These are phyloP conservation scores for Solea solea DNA, from an alignment of 2,113 vertebrate genomes.

Conservation along the genomic window DNA sequence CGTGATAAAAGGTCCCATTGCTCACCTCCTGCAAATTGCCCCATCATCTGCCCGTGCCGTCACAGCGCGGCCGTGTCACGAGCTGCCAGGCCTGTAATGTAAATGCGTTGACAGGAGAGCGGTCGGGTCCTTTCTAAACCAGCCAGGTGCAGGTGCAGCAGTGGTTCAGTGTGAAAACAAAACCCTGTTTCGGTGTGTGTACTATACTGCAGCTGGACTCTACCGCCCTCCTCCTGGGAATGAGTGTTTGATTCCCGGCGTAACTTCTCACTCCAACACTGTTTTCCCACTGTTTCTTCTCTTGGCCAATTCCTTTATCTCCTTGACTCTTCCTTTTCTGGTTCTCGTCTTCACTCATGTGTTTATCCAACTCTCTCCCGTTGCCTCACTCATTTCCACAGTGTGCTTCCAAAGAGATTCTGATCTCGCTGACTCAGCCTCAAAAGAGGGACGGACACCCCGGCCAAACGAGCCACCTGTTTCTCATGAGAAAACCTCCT, in stretches of 20 bases:
- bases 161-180: slow-evolving; percentile 50
- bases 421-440: slow-evolving; percentile 52
- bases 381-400: slow-evolving; percentile 38
- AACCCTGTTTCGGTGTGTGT: slow-evolving; percentile 1
- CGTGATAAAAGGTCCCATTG: slow-evolving; percentile 56
- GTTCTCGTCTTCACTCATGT: slow-evolving; percentile 12
- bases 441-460: slow-evolving; percentile 29
- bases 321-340: neutral
- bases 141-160: slow-evolving; percentile 67
- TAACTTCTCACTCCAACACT: slow-evolving; percentile 18
- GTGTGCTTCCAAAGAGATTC: slow-evolving; percentile 50
- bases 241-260: slow-evolving; percentile 23
- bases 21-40: slow-evolving; percentile 42
- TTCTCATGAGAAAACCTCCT: slow-evolving; percentile 64
- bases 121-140: slow-evolving; percentile 40
- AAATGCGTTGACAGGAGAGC: slow-evolving; percentile 70
- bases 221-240: slow-evolving; percentile 20
- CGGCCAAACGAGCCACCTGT: slow-evolving; percentile 43
- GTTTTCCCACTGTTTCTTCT: neutral
- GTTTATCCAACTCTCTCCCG: slow-evolving; percentile 31
- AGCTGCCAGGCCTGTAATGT: slow-evolving; percentile 68
- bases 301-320: slow-evolving; percentile 12
- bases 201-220: slow-evolving; percentile 28
- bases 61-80: slow-evolving; percentile 49
- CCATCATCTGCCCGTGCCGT: slow-evolving; percentile 36